phyloP scores from a whole-genome alignment of 2,888 invertebrate species.

The Apodemia hepburni region DNA sequence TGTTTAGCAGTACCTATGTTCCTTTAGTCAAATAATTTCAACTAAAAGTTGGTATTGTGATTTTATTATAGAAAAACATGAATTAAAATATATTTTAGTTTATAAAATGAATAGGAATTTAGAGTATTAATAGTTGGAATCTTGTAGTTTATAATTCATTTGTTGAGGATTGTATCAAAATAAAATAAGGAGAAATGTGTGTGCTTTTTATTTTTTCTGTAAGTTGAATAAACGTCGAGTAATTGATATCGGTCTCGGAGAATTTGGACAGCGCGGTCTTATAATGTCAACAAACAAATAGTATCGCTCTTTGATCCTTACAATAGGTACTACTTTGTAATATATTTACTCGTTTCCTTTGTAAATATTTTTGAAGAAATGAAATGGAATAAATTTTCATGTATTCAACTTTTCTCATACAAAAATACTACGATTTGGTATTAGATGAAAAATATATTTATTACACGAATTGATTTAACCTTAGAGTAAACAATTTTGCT shows the following conservation, averaged over 20 bases:
- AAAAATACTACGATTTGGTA: too few species aligned
- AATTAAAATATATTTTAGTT: conserved; percentile 54
- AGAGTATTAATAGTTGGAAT: conserved; percentile 61
- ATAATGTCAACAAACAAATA: neutral
- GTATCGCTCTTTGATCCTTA: neutral
- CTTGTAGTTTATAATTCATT: conserved; percentile 65
- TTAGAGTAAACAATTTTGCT: too few species aligned
- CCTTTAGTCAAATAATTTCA: conserved; percentile 53
- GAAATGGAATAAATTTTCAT: too few species aligned
- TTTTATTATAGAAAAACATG: conserved; percentile 67
- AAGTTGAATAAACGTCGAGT: neutral
- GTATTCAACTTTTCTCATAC: too few species aligned
- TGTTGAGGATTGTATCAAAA: conserved; percentile 76
- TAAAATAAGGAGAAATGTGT: conserved; percentile 61
- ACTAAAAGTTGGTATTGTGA: conserved; percentile 78
- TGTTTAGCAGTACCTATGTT: conserved; percentile 39
- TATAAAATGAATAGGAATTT: conserved; percentile 65
- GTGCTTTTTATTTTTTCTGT: conserved; percentile 16
- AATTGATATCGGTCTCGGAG: neutral
- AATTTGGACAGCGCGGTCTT: neutral
- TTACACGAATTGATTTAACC: too few species aligned
- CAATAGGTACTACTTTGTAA: neutral
- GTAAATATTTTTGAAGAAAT: neutral
- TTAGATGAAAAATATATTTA: too few species aligned
- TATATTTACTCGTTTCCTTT: neutral